Evolutionary conservation across 2,888 invertebrate genomes (phyloP).

Genomic region (Ferrisia virgata): DNA sequence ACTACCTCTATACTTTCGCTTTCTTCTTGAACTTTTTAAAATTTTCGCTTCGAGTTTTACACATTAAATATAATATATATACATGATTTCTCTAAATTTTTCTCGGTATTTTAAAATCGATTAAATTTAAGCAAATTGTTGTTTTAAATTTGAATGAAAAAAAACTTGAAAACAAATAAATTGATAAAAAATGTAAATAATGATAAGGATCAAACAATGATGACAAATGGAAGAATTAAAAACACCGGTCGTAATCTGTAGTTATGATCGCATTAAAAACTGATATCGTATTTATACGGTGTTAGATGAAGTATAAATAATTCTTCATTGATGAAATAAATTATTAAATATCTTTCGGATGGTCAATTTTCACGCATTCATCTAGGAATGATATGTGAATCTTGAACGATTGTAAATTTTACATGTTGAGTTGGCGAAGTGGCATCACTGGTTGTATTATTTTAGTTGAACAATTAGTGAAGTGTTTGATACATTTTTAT

Average conservation of each 20-base stretch:
- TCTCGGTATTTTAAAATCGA: too few relatives aligned
- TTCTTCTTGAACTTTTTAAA: too few relatives aligned
- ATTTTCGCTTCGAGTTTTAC: too few relatives aligned
- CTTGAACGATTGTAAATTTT: neutral
- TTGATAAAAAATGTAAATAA: conserved; percentile 14
- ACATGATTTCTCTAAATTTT: too few relatives aligned
- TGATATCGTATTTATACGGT: neutral
- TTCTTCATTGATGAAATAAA: neutral
- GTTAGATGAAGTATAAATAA: neutral
- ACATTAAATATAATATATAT: too few relatives aligned
- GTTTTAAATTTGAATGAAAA: too few relatives aligned
- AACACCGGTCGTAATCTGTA: neutral
- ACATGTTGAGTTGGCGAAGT: neutral
- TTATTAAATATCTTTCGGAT: neutral
- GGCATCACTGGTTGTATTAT: neutral
- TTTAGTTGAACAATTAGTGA: neutral
- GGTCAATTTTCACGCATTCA: neutral
- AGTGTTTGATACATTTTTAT: neutral
- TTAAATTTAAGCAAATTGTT: too few relatives aligned
- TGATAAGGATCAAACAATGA: conserved; percentile 14
- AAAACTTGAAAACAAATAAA: neutral
- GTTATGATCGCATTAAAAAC: neutral
- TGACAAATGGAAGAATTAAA: neutral
- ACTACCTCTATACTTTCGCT: too few relatives aligned
- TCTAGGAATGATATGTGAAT: neutral